Evolutionary conservation across 2,797 vertebrate genomes (phyloP).

Genomic region (Dendrocincla tyrannina): DNA sequence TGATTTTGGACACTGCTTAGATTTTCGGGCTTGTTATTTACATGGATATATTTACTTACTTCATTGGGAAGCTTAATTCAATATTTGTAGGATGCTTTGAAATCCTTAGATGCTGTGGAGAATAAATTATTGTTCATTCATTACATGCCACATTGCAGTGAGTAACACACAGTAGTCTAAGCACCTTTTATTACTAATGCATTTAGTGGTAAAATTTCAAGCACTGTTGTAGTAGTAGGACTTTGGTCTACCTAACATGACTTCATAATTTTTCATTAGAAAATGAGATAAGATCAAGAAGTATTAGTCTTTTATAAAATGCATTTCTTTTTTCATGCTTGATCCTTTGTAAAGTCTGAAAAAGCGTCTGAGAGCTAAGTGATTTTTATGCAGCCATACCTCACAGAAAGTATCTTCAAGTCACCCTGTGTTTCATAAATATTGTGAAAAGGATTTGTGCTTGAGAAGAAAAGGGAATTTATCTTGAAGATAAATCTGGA

Average conservation of each 20-base stretch:
- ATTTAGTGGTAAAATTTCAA: neutral
- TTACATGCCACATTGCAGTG: neutral
- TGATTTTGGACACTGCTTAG: neutral
- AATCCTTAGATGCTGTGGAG: neutral
- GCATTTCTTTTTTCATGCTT: neutral
- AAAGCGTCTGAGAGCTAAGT: neutral
- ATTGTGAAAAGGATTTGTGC: neutral
- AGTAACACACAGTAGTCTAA: neutral
- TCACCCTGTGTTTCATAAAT: neutral
- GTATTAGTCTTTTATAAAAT: neutral
- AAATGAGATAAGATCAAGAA: neutral
- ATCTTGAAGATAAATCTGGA: neutral
- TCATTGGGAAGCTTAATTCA: neutral
- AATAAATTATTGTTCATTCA: neutral
- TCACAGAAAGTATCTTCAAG: neutral
- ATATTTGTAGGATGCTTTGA: conserved; percentile 8
- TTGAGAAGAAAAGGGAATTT: neutral
- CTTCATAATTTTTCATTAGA: neutral
- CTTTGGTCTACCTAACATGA: neutral
- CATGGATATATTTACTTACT: neutral
- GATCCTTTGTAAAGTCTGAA: neutral
- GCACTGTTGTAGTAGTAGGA: rapidly evolving
- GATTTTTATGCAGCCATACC: neutral
- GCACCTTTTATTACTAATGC: neutral
- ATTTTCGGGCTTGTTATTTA: neutral